These are phyloP conservation scores for Acheta domesticus DNA, from an alignment of 2,888 invertebrate species.

Conservation along the genomic window DNA sequence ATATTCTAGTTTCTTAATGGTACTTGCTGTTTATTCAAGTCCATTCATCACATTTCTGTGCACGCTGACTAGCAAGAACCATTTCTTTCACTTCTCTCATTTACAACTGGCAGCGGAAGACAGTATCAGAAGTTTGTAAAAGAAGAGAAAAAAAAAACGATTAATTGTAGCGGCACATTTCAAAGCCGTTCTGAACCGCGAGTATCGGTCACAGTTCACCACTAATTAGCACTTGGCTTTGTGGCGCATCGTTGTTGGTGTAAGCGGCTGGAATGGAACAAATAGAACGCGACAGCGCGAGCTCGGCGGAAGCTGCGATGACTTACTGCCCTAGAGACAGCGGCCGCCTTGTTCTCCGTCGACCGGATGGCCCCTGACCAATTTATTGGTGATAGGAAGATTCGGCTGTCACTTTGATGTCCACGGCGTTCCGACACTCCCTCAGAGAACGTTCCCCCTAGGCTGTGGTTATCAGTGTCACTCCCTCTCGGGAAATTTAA, in stretches of 20 bases:
- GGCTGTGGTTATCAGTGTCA: too few relatives aligned
- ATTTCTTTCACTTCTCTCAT: neutral
- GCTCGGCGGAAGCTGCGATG: neutral
- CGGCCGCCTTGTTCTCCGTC: neutral
- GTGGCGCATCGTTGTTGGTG: neutral
- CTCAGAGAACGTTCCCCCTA: too few relatives aligned
- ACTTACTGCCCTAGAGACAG: slow-evolving; percentile 6
- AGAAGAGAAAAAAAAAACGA: neutral
- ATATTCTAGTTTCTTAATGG: too few relatives aligned
- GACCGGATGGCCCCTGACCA: neutral
- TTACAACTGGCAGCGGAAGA: neutral
- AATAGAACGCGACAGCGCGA: neutral
- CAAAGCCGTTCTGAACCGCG: neutral
- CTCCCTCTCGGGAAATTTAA: too few relatives aligned
- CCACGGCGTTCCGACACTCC: neutral
- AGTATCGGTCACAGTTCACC: neutral
- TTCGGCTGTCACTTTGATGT: neutral
- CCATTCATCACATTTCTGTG: too few relatives aligned
- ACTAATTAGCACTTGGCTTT: neutral
- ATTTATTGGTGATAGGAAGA: neutral
- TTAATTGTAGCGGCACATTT: neutral
- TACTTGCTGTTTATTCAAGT: too few relatives aligned
- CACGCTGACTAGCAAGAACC: neutral
- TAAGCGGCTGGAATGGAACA: neutral
- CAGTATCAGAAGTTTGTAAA: too few relatives aligned